These are phyloP conservation scores for Digitonthophagus gazella DNA, from an alignment of 2,888 invertebrate species.

Conservation along the genomic window DNA sequence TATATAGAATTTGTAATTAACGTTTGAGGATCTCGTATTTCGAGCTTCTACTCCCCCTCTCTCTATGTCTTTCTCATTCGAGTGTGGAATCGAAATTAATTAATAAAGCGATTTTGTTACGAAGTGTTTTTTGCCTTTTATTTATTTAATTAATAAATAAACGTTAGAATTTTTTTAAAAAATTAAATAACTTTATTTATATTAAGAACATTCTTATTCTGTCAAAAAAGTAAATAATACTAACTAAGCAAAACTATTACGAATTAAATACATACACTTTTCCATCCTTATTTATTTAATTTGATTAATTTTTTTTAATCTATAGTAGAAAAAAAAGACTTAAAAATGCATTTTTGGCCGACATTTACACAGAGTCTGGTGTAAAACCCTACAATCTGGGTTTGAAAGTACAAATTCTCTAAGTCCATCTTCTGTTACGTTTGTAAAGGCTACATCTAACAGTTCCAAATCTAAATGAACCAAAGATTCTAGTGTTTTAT, in stretches of 20 bases:
- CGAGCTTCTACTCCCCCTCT: not conserved
- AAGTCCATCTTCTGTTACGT: conserved; percentile 61
- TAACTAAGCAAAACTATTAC: too few species aligned
- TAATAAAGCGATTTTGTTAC: not conserved
- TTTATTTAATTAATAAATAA: too few species aligned
- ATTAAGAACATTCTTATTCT: too few species aligned
- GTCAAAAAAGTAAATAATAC: too few species aligned
- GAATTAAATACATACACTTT: not conserved
- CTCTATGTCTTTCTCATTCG: not conserved
- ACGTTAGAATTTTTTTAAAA: too few species aligned
- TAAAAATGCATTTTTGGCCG: conserved; percentile 37
- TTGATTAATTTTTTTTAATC: not conserved
- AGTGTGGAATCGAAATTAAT: not conserved
- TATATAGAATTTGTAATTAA: not conserved
- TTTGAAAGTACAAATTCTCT: conserved; percentile 59
- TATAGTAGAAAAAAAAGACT: conserved; percentile 7
- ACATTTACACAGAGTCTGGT: conserved; percentile 43
- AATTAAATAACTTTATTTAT: too few species aligned
- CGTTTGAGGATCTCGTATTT: too few species aligned
- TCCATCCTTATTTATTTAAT: not conserved
- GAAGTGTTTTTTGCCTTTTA: too few species aligned
- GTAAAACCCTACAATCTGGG: conserved; percentile 59
- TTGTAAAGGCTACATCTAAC: conserved; percentile 67
- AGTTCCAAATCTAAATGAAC: conserved; percentile 41
- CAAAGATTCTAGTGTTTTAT: conserved; percentile 38